A percentile compares a stretch with the other conserved stretches of the same genome.
Evolutionary conservation across 1,140 invertebrate species (phyloP).

Genomic region (Streblospio benedicti): DNA sequence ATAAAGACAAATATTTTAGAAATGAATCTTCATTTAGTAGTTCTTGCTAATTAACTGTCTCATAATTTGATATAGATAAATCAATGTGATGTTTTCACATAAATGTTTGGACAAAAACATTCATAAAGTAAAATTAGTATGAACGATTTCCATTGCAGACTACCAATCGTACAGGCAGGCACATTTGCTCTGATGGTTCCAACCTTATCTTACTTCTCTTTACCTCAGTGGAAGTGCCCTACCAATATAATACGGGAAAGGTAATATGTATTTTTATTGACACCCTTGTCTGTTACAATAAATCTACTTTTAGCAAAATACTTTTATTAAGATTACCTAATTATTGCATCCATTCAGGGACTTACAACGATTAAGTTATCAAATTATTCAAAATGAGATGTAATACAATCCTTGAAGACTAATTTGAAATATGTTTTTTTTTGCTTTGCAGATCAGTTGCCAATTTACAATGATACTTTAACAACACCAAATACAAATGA

Average conservation of each 20-base stretch:
- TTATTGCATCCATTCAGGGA: not conserved
- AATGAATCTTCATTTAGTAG: not conserved
- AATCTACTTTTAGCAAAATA: not conserved
- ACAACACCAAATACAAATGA: not conserved
- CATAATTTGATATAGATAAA: not conserved
- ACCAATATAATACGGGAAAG: slow-evolving; percentile 4
- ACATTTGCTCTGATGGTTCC: slow-evolving; percentile 16
- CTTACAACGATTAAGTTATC: not conserved
- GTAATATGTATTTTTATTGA: no score
- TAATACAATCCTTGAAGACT: not conserved
- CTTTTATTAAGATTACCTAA: no score
- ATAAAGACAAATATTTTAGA: not conserved
- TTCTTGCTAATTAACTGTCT: not conserved
- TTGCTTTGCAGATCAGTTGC: not conserved
- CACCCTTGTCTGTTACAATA: not conserved
- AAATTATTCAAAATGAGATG: not conserved
- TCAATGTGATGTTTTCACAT: not conserved
- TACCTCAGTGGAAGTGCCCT: slow-evolving; percentile 16
- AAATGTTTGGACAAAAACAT: not conserved
- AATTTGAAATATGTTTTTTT: not conserved
- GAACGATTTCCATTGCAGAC: not conserved
- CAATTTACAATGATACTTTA: not conserved
- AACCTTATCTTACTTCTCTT: slow-evolving; percentile 12
- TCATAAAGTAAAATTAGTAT: not conserved
- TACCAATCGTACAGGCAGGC: slow-evolving; percentile 15